Evolutionary conservation across 2,888 invertebrate genomes (phyloP).

Genomic region (Pyralis farinalis): DNA sequence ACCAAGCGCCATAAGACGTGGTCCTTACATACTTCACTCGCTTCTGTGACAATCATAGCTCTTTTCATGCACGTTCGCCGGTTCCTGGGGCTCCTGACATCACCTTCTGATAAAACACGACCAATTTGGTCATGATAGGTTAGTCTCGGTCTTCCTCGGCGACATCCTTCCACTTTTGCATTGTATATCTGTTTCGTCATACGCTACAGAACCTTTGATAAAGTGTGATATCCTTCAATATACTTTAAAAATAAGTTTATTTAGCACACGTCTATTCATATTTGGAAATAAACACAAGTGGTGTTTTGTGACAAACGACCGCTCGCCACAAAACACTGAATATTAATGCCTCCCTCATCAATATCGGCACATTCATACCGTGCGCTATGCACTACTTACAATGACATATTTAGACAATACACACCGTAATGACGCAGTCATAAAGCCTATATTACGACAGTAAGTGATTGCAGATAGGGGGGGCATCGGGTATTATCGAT

Average conservation of each 20-base stretch:
- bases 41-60: too few relatives aligned
- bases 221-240: too few relatives aligned
- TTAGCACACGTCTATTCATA: background rate
- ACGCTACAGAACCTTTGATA: too few relatives aligned
- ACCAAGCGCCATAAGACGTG: too few relatives aligned
- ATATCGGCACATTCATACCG: background rate
- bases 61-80: too few relatives aligned
- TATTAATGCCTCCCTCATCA: constrained; percentile 6
- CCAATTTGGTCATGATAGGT: too few relatives aligned
- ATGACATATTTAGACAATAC: background rate
- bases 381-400: background rate
- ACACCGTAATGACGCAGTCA: background rate
- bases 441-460: background rate
- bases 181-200: too few relatives aligned
- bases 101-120: too few relatives aligned
- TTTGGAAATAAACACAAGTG: background rate
- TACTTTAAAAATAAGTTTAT: background rate
- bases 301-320: constrained; percentile 6
- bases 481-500: background rate
- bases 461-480: background rate
- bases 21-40: too few relatives aligned
- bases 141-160: too few relatives aligned
- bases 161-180: too few relatives aligned
- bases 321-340: constrained; percentile 7
- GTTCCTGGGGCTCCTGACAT: too few relatives aligned